A percentile compares a stretch with the other conserved stretches of the same genome.
Conservation (phyloP, 2,888 invertebrate genomes). For the Drosophila helvetica region DNA sequence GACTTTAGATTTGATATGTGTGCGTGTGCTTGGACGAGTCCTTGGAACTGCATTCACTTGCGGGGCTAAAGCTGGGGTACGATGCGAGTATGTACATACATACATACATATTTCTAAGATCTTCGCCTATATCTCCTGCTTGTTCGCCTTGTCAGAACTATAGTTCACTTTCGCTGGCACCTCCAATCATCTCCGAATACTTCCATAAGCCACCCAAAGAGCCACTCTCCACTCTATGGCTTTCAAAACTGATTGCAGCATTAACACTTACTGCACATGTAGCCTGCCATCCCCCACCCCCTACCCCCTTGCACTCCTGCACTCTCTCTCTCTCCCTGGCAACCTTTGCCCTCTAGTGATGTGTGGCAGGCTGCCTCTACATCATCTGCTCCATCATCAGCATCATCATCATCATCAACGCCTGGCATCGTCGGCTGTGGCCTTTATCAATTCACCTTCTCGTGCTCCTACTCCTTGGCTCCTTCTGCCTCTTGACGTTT, state of each 20-base stretch:
- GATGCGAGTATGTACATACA: no score
- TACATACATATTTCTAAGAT: no score
- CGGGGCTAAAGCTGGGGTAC: no score
- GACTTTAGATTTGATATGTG: constrained; percentile 24
- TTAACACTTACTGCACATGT: constrained; percentile 67
- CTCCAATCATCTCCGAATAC: not conserved
- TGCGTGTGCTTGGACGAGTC: not conserved
- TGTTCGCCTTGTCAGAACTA: not conserved
- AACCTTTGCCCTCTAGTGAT: constrained; percentile 60
- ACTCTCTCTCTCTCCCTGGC: constrained; percentile 6
- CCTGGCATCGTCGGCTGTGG: constrained; percentile 50
- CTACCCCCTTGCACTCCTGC: not conserved
- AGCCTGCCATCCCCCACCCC: constrained; percentile 1
- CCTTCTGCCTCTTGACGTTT: constrained; percentile 4
- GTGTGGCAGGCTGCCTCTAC: constrained; percentile 30
- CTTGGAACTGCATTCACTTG: constrained; percentile 10
- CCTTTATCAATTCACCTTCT: constrained; percentile 59
- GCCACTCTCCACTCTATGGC: constrained; percentile 29
- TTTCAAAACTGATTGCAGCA: constrained; percentile 62
- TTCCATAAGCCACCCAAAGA: constrained; percentile 50
- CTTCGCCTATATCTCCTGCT: not conserved
- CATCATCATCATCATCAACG: constrained; percentile 52
- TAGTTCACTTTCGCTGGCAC: constrained; percentile 23
- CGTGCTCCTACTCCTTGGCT: constrained; percentile 32
- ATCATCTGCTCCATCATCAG: constrained; percentile 38